Conservation (phyloP, 53 echinoderm and acorn worm genomes). For the Arbacia lixula region DNA sequence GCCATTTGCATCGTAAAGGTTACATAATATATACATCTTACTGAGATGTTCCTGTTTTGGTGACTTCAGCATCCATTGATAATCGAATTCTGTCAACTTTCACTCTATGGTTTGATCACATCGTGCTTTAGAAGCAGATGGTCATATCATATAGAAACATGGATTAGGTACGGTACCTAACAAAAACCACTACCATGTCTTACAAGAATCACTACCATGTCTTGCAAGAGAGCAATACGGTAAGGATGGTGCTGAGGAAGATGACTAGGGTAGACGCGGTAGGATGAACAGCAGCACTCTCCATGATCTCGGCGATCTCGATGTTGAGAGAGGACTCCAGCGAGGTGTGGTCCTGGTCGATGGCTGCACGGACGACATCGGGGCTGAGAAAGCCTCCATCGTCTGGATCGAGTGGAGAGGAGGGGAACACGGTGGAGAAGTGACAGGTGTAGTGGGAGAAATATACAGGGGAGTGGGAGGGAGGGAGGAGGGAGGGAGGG, state of each 20-base stretch:
- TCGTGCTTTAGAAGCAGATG: too few relatives aligned
- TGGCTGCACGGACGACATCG: conserved; percentile 35
- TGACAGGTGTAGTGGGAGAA: too few relatives aligned
- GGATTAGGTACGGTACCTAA: too few relatives aligned
- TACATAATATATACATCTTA: too few relatives aligned
- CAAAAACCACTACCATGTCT: too few relatives aligned
- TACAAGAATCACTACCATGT: too few relatives aligned
- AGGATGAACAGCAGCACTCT: not conserved
- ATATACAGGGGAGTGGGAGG: not conserved
- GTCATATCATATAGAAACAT: too few relatives aligned
- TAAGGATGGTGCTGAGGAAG: not conserved
- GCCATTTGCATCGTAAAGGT: too few relatives aligned
- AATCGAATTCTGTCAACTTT: too few relatives aligned
- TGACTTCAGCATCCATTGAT: too few relatives aligned
- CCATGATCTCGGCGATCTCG: not conserved
- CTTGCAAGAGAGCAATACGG: not conserved
- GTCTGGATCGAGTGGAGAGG: not conserved
- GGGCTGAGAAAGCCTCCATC: conserved; percentile 9
- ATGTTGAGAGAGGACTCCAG: conserved; percentile 27
- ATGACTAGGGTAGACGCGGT: not conserved
- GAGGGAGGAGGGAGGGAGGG: not conserved
- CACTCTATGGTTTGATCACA: too few relatives aligned
- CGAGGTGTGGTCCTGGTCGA: not conserved
- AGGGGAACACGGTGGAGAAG: not conserved
- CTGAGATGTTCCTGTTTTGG: too few relatives aligned